Conservation (phyloP, 2,797 vertebrate genomes). For the Petrocephalus schoutedeni region DNA sequence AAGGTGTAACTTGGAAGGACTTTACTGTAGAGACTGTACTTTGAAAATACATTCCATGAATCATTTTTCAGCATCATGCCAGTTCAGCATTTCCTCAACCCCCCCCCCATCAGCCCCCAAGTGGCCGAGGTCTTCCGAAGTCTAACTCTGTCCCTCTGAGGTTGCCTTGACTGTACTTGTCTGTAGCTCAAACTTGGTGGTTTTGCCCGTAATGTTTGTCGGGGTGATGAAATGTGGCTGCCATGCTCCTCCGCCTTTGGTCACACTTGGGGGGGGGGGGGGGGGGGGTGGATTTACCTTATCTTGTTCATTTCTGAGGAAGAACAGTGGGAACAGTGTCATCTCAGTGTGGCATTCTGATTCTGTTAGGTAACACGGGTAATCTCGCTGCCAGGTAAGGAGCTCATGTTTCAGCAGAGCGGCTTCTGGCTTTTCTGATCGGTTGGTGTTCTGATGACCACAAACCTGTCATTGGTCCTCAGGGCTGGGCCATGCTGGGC, state of each 20-base stretch:
- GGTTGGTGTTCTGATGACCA: background rate
- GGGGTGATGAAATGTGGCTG: background rate
- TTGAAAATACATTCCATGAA: background rate
- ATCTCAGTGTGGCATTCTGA: background rate
- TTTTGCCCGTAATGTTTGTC: slow-evolving; percentile 34
- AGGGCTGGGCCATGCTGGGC: background rate
- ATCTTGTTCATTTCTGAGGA: background rate
- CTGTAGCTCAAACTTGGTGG: slow-evolving; percentile 43
- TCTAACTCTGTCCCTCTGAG: slow-evolving; percentile 37
- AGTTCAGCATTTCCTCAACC: slow-evolving; percentile 41
- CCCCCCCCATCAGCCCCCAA: slow-evolving; percentile 23
- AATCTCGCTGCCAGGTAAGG: background rate
- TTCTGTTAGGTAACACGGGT: slow-evolving; percentile 2
- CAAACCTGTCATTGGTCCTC: background rate
- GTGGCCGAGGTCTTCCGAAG: slow-evolving; percentile 42
- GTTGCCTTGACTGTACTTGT: slow-evolving; percentile 45
- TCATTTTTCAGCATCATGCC: slow-evolving; percentile 17
- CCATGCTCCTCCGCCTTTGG: background rate
- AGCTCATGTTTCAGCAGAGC: background rate
- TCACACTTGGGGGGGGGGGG: background rate
- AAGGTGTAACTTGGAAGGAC: background rate
- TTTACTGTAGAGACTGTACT: background rate
- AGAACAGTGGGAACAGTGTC: background rate
- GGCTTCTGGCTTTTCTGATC: background rate
- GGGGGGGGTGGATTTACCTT: background rate